Evolutionary conservation across 35 echinoderm and acorn worm genomes (phyloP), one percentile per base, ranked within the genome.

Genomic region (Apostichopus californicus): DNA sequence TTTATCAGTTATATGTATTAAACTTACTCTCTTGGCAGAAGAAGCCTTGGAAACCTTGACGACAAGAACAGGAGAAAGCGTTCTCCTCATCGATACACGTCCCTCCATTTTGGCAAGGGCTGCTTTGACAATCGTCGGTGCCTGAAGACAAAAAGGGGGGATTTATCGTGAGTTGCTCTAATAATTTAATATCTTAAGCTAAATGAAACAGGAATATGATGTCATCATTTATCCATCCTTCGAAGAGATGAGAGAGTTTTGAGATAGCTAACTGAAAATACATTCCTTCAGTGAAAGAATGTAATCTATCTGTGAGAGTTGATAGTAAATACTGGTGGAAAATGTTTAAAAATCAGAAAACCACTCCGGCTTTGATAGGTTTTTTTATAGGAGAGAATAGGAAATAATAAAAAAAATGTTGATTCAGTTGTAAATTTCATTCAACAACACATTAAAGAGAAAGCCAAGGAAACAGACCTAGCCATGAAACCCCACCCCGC

Each of bases 11-110:
- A 18, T 73, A 73, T 46, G 34, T 46, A 46, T 46, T 26, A 11
- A 53, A 80, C 92, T 80, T 66, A 94, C 92, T 87, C 53, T 65
- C 60, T 77, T 94, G 57, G 81, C 92, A 94, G 18, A 88, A 11
- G 15, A n/a, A 54, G 59, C 92, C 92, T 18, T 55, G 58, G 86
- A 78, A 94, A 9, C 86, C 92, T 25, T 63, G 86, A 25, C 60
- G 56, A 80, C 92, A 94, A 7, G 86, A 79, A 57, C 92, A 94
- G 18, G 86, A 26, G 73, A 88, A 94, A 5, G 58, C 11, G 58
- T 90, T 90, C 21, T 90, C 58, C 15, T 53, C 92, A 24, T 94
- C 73, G 14, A 90, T 54, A 26, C 92, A 94, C 0, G 92, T 90
- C 8, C 73, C 92, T 34, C 92, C 86, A 46, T 94, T 94, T 15